Evolutionary conservation across 2,888 invertebrate genomes (phyloP).

Genomic region (Arenicola marina): DNA sequence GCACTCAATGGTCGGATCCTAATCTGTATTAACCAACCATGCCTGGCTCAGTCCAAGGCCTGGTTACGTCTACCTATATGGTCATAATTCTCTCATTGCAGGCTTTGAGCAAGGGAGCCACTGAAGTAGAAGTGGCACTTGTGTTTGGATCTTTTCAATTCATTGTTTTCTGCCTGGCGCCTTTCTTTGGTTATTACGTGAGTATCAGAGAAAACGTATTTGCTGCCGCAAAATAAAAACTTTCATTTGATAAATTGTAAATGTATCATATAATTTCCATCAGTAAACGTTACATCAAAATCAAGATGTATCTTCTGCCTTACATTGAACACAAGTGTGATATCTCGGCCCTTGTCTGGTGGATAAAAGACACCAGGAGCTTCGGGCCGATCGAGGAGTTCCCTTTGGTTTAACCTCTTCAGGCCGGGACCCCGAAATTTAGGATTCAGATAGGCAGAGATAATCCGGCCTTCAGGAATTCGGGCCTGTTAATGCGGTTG

Average conservation of each 20-base stretch:
- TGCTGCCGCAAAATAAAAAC: too few relatives aligned
- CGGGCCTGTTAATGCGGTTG: too few relatives aligned
- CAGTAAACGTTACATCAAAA: background rate
- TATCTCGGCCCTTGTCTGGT: too few relatives aligned
- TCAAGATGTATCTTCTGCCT: too few relatives aligned
- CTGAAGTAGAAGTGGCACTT: slow-evolving; percentile 8
- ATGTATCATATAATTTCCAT: background rate
- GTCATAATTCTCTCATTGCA: background rate
- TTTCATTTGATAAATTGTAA: background rate
- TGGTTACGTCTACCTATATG: background rate
- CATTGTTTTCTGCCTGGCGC: slow-evolving; percentile 8
- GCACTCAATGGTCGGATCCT: too few relatives aligned
- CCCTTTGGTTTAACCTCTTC: too few relatives aligned
- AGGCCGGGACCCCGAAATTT: too few relatives aligned
- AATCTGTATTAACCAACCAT: background rate
- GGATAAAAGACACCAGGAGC: too few relatives aligned
- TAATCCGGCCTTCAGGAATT: too few relatives aligned
- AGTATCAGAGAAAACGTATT: background rate
- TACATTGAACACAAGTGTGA: too few relatives aligned
- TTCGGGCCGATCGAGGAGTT: too few relatives aligned
- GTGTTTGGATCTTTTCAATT: slow-evolving; percentile 13
- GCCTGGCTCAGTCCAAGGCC: background rate
- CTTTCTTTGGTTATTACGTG: slow-evolving; percentile 12
- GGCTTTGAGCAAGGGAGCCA: slow-evolving; percentile 12
- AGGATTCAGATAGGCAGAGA: too few relatives aligned